These are phyloP conservation scores for Mimas tiliae DNA, from an alignment of 2,888 invertebrate genomes.

Conservation along the genomic window DNA sequence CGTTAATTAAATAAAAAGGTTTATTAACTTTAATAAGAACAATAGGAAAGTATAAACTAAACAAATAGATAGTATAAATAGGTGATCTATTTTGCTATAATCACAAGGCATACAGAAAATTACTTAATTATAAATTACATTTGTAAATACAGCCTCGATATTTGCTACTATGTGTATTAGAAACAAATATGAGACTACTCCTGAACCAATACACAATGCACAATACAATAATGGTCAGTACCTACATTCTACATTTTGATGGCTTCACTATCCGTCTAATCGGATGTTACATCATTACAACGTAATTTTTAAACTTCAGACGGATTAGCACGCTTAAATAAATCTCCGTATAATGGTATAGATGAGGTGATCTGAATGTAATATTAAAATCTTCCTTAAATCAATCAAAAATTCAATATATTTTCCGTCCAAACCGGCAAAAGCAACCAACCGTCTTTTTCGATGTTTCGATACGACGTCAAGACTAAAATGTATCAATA, in stretches of 20 bases:
- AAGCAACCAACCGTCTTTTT: neutral
- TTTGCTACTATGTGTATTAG: neutral
- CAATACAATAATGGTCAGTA: too few species aligned
- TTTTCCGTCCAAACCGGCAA: neutral
- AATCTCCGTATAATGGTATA: too few species aligned
- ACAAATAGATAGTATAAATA: neutral
- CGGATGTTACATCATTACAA: neutral
- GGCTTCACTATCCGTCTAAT: neutral
- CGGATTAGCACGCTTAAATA: too few species aligned
- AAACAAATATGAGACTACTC: neutral
- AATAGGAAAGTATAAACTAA: conserved; percentile 8
- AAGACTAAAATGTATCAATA: neutral
- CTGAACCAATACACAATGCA: neutral
- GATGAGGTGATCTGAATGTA: too few species aligned
- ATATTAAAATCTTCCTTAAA: too few species aligned
- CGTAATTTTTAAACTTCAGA: too few species aligned
- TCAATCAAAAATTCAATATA: too few species aligned
- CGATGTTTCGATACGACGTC: neutral
- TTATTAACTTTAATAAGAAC: neutral
- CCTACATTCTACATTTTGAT: neutral
- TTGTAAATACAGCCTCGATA: neutral
- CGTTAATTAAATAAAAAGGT: neutral
- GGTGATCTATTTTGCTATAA: conserved; percentile 2
- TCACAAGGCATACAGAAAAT: neutral
- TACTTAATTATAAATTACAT: neutral